A percentile compares a stretch with the other conserved stretches of the same genome.
Evolutionary conservation across 2,888 invertebrate species (phyloP).

Genomic region (Limnephilus auricula): DNA sequence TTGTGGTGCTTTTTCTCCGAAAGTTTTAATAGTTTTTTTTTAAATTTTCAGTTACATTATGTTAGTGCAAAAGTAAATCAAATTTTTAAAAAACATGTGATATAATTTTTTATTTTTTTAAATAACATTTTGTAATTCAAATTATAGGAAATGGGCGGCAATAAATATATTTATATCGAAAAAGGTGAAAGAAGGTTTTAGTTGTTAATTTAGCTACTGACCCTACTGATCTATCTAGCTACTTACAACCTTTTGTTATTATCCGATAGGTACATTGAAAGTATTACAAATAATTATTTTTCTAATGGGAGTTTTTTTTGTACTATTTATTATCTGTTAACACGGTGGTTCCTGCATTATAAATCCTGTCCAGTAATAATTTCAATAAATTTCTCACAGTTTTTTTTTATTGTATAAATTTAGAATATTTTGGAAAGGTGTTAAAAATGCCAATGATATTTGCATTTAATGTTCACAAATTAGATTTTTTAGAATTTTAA

Average conservation of each 20-base stretch:
- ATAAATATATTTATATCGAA: too few species aligned
- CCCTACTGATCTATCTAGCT: too few species aligned
- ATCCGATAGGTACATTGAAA: background rate
- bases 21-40: background rate
- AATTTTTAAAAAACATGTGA: too few species aligned
- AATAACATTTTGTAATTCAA: too few species aligned
- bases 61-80: background rate
- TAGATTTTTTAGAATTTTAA: too few species aligned
- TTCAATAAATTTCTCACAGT: background rate
- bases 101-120: too few species aligned
- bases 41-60: background rate
- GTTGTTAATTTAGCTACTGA: too few species aligned
- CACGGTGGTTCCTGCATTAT: background rate
- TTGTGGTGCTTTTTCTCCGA: background rate
- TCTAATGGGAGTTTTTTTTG: background rate
- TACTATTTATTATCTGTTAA: background rate
- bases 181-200: too few species aligned
- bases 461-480: background rate
- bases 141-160: too few species aligned
- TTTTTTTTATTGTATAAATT: background rate
- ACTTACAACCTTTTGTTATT: background rate
- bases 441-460: background rate
- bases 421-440: background rate
- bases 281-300: background rate
- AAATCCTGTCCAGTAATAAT: background rate